Base-by-base conservation (phyloP, 2,113 vertebrate species). In the Dinomys branickii region DNA sequence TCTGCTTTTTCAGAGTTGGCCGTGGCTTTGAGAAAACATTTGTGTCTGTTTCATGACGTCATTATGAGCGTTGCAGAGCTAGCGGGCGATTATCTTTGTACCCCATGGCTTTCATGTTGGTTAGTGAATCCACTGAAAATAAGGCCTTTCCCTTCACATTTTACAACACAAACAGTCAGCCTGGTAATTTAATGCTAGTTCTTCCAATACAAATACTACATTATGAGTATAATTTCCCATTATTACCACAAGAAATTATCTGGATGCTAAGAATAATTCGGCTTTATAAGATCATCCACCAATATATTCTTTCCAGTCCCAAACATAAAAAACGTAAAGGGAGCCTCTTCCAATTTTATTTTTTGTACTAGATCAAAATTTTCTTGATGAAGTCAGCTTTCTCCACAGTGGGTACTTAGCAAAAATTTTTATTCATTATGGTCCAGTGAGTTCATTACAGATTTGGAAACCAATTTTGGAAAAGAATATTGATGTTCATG, bases 211-310 rank as follows among this genome's bases (percentile, higher is more conserved):
- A 97, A 95, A 96, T 96, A 97, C 84, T 94, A 54, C 38, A 95
- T 95, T 92, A 86, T 88, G 83, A 78, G 71, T 94, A 94, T 96
- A 96, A 97, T 95, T 98, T 98, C 94, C 95, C 90, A 97, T 95
- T 97, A 95, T 94, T 96, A 95, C 97, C 97, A 26, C 94, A 97
- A 97, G 94, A 96, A 97, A 94, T 95, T 97, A 97, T 94, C 95
- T 97, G 92, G 71, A 97, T 95, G 85, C 97, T 98, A 96, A 97
- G 97, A 97, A 98, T 97, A 97, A 97, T 96, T 97, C 6, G 1
- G 65, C 92, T 96, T 96, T 97, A 94, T 97, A 96, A 97, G 96
- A 90, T 94, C 95, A 88, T 92, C 50, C 12, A 81, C 71, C n/a
- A 80, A n/a, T 90, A 63, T 85, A 83, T 77, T 97, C 63, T 94